phyloP scores from a whole-genome alignment of 2,888 invertebrate species.

The Fragum fragum region DNA sequence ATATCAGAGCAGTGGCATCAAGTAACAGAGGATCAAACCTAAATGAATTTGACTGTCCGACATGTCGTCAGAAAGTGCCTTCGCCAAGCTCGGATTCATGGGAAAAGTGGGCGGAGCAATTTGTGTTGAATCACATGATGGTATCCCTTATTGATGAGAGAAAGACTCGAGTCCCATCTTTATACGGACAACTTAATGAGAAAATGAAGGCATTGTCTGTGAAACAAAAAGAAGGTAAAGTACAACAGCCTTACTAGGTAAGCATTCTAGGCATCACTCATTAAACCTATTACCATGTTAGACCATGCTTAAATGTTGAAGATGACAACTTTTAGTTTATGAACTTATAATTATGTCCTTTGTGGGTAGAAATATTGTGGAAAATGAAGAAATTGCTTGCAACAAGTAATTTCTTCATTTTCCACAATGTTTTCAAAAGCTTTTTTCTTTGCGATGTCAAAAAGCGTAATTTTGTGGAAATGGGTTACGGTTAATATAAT shows the following conservation, averaged over 20 bases:
- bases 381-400: too few relatives aligned
- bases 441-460: too few relatives aligned
- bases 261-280: not conserved
- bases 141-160: slow-evolving; percentile 34
- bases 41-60: slow-evolving; percentile 34
- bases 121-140: slow-evolving; percentile 41
- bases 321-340: not conserved
- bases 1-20: slow-evolving; percentile 21
- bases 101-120: slow-evolving; percentile 36
- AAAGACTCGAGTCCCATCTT: not conserved
- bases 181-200: not conserved
- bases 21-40: not conserved
- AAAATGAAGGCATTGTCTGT: not conserved
- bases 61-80: slow-evolving; percentile 24
- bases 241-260: not conserved
- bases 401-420: too few relatives aligned
- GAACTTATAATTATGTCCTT: not conserved
- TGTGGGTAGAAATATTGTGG: too few relatives aligned
- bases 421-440: too few relatives aligned
- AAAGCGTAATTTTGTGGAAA: too few relatives aligned
- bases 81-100: slow-evolving; percentile 15
- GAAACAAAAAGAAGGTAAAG: not conserved
- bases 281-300: not conserved
- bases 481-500: too few relatives aligned
- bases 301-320: not conserved